A percentile compares a stretch with the other conserved stretches of the same genome.
Evolutionary conservation across 2,113 vertebrate genomes (phyloP).

Genomic region (Halcyon senegalensis): DNA sequence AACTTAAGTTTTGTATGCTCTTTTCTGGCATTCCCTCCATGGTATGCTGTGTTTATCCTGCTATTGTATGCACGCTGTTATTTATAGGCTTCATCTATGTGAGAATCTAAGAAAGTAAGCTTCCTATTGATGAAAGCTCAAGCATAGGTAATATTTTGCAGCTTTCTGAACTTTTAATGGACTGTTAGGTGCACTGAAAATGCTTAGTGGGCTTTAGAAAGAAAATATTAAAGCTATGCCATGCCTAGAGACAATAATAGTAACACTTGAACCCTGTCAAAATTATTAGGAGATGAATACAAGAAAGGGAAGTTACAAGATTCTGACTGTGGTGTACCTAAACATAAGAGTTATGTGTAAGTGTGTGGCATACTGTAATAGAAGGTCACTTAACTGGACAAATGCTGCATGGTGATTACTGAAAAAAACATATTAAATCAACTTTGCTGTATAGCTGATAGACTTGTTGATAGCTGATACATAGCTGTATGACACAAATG

Average conservation of each 20-base stretch:
- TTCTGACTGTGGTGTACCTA: not conserved
- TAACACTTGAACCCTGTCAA: not conserved
- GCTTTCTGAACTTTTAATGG: not conserved
- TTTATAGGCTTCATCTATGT: not conserved
- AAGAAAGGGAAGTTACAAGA: not conserved
- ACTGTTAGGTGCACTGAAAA: not conserved
- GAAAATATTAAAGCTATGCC: not conserved
- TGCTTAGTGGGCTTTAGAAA: not conserved
- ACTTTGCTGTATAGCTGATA: accelerated
- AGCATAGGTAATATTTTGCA: not conserved
- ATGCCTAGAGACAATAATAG: not conserved
- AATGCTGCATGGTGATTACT: not conserved
- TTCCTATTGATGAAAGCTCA: not conserved
- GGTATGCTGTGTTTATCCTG: not conserved
- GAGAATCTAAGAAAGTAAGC: not conserved
- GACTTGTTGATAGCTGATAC: not conserved
- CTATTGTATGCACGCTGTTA: not conserved
- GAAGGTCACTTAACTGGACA: not conserved
- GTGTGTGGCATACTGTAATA: not conserved
- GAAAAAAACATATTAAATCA: not conserved
- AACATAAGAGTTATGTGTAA: not conserved
- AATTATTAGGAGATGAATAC: not conserved
- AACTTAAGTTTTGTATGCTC: not conserved
- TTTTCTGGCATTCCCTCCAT: not conserved
- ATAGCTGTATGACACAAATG: not conserved